Conservation (phyloP, 2,113 vertebrate genomes). For the Chelonoidis abingdonii region DNA sequence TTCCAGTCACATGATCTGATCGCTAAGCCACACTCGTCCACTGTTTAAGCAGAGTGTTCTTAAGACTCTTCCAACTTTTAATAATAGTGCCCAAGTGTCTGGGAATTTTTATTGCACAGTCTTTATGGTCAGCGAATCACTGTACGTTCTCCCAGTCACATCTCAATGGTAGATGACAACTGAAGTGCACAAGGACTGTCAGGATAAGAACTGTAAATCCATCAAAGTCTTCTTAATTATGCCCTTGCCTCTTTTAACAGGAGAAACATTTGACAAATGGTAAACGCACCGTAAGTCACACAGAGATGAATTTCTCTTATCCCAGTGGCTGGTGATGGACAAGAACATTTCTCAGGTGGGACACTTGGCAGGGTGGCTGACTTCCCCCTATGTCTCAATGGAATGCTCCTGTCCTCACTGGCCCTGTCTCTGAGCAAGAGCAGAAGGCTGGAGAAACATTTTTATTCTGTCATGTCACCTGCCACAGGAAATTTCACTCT, state of each 20-base stretch:
- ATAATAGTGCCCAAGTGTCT: background rate
- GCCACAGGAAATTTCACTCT: background rate
- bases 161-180: background rate
- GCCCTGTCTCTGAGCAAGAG: background rate
- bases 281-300: background rate
- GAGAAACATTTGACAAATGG: background rate
- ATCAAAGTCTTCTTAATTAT: background rate
- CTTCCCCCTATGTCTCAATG: background rate
- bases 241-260: background rate
- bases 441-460: background rate
- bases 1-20: fast-evolving
- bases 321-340: background rate
- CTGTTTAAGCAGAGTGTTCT: fast-evolving
- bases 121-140: background rate
- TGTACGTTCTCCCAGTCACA: background rate
- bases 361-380: background rate
- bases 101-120: background rate
- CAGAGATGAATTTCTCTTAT: background rate
- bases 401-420: background rate
- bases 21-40: fast-evolving
- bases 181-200: background rate
- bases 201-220: background rate
- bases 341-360: background rate
- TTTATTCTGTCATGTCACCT: background rate
- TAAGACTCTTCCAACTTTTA: background rate